A percentile compares a stretch with the other conserved stretches of the same genome.
phyloP scores from a whole-genome alignment of 1,140 invertebrate genomes.

The Pseudomyrmex concolor region DNA sequence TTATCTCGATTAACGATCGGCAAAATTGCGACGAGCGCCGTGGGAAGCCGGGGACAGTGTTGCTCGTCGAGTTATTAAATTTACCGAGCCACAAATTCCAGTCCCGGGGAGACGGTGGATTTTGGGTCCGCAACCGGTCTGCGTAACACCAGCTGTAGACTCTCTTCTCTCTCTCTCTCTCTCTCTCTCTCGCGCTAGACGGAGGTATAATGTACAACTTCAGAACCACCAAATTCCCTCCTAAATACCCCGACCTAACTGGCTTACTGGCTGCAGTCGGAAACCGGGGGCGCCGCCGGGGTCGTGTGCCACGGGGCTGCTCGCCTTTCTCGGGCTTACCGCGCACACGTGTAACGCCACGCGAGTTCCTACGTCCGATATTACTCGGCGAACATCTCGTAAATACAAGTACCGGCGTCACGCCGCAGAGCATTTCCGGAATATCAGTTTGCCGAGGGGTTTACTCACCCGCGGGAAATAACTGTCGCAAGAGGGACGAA shows the following conservation, averaged over 20 bases:
- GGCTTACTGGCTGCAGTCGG: conserved; percentile 76
- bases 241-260: conserved; percentile 82
- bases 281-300: conserved; percentile 38
- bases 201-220: conserved; percentile 81
- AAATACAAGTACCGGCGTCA: conserved; percentile 74
- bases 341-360: conserved; percentile 65
- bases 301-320: conserved; percentile 16
- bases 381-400: conserved; percentile 80
- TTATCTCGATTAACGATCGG: not conserved
- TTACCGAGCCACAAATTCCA: conserved; percentile 81
- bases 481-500: not conserved
- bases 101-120: conserved; percentile 76
- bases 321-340: conserved; percentile 69
- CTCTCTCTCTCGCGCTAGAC: conserved; percentile 51
- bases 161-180: conserved; percentile 35
- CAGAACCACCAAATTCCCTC: conserved; percentile 78
- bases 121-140: conserved; percentile 66
- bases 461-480: conserved; percentile 1
- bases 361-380: conserved; percentile 73
- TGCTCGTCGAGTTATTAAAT: conserved; percentile 82
- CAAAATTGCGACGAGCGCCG: conserved; percentile 36
- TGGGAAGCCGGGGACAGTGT: conserved; percentile 69
- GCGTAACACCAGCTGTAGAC: conserved; percentile 62
- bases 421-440: conserved; percentile 70
- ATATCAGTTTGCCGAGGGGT: conserved; percentile 60